These are phyloP conservation scores for Maccullochella peelii DNA, from an alignment of 2,113 vertebrate genomes.

Conservation along the genomic window DNA sequence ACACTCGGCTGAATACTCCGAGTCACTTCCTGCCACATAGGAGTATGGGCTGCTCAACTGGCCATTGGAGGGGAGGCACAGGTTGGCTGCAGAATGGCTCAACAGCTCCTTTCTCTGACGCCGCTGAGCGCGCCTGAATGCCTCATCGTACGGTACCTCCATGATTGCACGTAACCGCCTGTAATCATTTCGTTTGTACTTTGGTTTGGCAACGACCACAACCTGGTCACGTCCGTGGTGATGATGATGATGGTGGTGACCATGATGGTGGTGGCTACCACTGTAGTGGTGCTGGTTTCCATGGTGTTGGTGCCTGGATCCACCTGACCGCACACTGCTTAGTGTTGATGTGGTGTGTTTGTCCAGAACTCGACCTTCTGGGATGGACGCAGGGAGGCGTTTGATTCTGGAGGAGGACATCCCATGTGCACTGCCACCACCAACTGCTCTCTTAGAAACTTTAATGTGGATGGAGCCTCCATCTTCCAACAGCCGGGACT, in stretches of 20 bases:
- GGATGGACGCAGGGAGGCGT: slow-evolving; percentile 73
- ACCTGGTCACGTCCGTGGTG: slow-evolving; percentile 73
- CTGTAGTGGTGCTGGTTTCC: slow-evolving; percentile 46
- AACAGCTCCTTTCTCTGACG: slow-evolving; percentile 81
- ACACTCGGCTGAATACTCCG: slow-evolving; percentile 95
- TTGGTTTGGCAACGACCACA: slow-evolving; percentile 89
- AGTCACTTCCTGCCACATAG: slow-evolving; percentile 88
- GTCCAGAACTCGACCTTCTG: slow-evolving; percentile 76
- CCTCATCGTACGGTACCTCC: slow-evolving; percentile 87
- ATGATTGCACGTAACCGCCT: slow-evolving; percentile 85
- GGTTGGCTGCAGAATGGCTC: slow-evolving; percentile 57
- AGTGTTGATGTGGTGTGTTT: slow-evolving; percentile 57
- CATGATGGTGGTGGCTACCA: slow-evolving; percentile 29
- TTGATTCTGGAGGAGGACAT: slow-evolving; percentile 75
- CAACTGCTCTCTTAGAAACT: slow-evolving; percentile 76
- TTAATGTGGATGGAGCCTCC: slow-evolving; percentile 77
- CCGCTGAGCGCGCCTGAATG: slow-evolving; percentile 80
- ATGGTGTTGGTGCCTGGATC: slow-evolving; percentile 55
- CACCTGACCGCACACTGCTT: background rate
- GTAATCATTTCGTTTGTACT: slow-evolving; percentile 89
- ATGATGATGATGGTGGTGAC: slow-evolving; percentile 34
- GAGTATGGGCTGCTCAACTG: slow-evolving; percentile 84
- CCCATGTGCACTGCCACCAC: background rate
- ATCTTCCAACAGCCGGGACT: slow-evolving; percentile 85
- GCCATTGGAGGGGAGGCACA: slow-evolving; percentile 61